These are phyloP conservation scores for Phaetusa simplex DNA, from an alignment of 2,113 vertebrate species.

Conservation along the genomic window DNA sequence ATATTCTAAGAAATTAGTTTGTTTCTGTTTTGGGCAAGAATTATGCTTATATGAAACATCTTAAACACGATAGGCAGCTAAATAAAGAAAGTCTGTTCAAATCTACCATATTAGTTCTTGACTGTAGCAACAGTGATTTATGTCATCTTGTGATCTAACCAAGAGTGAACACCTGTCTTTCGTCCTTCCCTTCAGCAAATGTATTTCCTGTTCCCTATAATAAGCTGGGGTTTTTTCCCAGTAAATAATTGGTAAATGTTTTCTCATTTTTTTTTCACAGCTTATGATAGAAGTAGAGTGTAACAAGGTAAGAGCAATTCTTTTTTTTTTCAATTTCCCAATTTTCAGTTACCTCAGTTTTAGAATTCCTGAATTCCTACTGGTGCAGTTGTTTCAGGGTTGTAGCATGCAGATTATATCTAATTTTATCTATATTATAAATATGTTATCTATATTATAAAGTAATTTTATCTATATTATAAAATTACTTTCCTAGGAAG, in stretches of 20 bases:
- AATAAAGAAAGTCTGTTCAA: not conserved
- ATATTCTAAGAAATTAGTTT: not conserved
- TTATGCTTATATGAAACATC: not conserved
- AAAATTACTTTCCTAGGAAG: not conserved
- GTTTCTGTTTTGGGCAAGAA: not conserved
- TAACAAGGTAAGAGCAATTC: constrained; percentile 42
- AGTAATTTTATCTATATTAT: too few species aligned
- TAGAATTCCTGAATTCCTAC: not conserved
- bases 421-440: too few species aligned
- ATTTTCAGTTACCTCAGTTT: not conserved
- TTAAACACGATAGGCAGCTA: not conserved
- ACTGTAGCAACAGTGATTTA: not conserved
- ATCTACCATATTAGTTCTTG: not conserved
- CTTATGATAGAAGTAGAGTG: constrained; percentile 50
- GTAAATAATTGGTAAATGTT: not conserved
- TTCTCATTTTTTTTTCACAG: not conserved
- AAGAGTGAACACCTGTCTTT: not conserved
- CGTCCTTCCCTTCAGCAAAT: not conserved
- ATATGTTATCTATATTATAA: too few species aligned
- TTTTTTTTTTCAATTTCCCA: not conserved
- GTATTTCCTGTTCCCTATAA: not conserved
- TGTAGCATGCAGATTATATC: not conserved
- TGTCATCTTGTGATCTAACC: not conserved
- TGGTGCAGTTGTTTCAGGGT: not conserved
- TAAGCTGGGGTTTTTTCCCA: not conserved